A percentile compares a stretch with the other conserved stretches of the same genome.
phyloP scores from a whole-genome alignment of 2,888 invertebrate species.

The Nezara viridula region DNA sequence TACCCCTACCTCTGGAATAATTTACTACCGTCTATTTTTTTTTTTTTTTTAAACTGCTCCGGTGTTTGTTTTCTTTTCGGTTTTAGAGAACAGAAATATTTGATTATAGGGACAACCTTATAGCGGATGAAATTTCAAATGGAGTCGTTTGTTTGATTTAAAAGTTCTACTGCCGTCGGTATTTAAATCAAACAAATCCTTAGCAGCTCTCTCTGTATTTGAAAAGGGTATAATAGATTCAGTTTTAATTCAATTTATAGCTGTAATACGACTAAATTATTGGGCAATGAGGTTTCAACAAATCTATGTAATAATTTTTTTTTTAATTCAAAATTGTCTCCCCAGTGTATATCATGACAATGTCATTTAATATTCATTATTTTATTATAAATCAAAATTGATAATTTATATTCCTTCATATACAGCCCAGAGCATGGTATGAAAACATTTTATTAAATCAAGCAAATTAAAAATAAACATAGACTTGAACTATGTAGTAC shows the following conservation, averaged over 20 bases:
- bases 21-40: conserved; percentile 15
- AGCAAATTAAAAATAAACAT: too few species aligned
- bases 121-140: conserved; percentile 56
- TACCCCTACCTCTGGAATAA: background rate
- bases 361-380: too few species aligned
- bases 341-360: too few species aligned
- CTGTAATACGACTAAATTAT: background rate
- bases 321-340: background rate
- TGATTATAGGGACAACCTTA: conserved; percentile 57
- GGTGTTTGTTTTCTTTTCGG: conserved; percentile 52
- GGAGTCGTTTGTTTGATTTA: conserved; percentile 49
- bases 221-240: background rate
- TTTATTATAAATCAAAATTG: too few species aligned
- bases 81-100: conserved; percentile 52
- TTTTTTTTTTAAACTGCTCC: background rate
- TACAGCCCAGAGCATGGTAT: too few species aligned
- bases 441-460: too few species aligned
- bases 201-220: background rate
- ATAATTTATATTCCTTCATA: too few species aligned
- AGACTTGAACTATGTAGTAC: too few species aligned
- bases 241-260: conserved; percentile 22
- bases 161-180: background rate
- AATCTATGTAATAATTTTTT: background rate
- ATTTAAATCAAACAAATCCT: conserved; percentile 28
- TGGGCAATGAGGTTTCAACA: conserved; percentile 14